Conservation (phyloP, 2,113 vertebrate genomes). For the Gobius niger region DNA sequence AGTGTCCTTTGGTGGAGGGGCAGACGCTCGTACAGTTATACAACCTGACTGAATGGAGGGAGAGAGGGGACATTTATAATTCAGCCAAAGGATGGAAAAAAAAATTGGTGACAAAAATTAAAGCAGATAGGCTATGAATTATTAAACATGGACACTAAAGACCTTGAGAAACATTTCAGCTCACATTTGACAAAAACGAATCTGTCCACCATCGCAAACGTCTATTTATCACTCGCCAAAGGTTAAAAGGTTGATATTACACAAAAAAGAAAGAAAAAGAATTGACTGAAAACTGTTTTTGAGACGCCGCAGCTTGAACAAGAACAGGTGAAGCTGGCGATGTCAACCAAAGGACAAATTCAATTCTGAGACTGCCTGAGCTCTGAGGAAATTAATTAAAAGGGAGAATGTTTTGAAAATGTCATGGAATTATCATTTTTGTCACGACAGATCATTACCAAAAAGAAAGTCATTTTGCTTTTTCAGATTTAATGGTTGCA, state of each 20-base stretch:
- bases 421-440: no score
- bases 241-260: conserved; percentile 26
- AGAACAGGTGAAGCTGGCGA: no score
- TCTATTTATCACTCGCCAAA: conserved; percentile 40
- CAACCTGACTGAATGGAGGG: conserved; percentile 58
- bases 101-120: conserved; percentile 73
- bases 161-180: conserved; percentile 63
- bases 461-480: no score
- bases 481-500: no score
- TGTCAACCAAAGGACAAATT: no score
- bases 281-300: no score
- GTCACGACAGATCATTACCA: no score
- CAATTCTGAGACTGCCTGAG: no score
- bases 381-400: no score
- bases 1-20: conserved; percentile 50
- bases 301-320: no score
- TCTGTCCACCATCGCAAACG: not conserved
- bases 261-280: not conserved
- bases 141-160: conserved; percentile 68
- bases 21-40: conserved; percentile 54
- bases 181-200: not conserved
- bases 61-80: conserved; percentile 70
- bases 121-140: conserved; percentile 69
- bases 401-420: no score
- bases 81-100: conserved; percentile 65